Percentiles rank a stretch among this genome's conserved stretches.
Conservation (phyloP, 1,140 invertebrate genomes). For the Drosophila pandora region DNA sequence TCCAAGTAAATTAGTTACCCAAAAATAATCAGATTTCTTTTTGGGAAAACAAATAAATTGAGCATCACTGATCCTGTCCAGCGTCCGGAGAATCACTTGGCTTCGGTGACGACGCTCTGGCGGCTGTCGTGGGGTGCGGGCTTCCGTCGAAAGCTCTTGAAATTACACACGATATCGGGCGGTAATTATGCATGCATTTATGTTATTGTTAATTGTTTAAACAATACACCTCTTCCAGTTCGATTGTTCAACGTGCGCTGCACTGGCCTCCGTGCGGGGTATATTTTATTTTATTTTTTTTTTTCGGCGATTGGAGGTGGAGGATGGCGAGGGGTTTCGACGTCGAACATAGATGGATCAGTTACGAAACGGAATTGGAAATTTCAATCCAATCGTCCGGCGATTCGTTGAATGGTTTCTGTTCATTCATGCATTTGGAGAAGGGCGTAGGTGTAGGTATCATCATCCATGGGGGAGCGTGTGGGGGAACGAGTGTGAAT, state of each 20-base stretch:
- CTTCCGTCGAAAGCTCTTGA: conserved; percentile 73
- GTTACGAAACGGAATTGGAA: conserved; percentile 60
- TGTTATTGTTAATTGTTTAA: conserved; percentile 82
- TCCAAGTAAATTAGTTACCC: background rate
- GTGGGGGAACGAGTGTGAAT: conserved; percentile 30
- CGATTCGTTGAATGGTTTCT: conserved; percentile 59
- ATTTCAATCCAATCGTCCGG: conserved; percentile 11
- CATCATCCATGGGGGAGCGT: background rate
- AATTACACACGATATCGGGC: conserved; percentile 68
- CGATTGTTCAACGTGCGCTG: conserved; percentile 40
- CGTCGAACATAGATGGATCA: background rate
- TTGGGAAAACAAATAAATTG: background rate
- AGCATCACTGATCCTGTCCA: conserved; percentile 19
- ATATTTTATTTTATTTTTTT: background rate
- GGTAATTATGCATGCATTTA: conserved; percentile 77
- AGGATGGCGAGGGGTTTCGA: background rate
- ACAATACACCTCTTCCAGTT: conserved; percentile 56
- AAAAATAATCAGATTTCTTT: background rate
- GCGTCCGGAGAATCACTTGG: background rate
- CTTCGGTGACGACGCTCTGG: conserved; percentile 57
- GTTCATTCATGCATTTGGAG: conserved; percentile 62
- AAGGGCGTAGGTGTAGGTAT: conserved; percentile 22
- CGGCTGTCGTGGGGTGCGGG: conserved; percentile 67
- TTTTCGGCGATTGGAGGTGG: conserved; percentile 1
- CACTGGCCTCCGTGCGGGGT: background rate